These are phyloP conservation scores for Lacanobia oleracea DNA, from an alignment of 2,888 invertebrate species.

Conservation along the genomic window DNA sequence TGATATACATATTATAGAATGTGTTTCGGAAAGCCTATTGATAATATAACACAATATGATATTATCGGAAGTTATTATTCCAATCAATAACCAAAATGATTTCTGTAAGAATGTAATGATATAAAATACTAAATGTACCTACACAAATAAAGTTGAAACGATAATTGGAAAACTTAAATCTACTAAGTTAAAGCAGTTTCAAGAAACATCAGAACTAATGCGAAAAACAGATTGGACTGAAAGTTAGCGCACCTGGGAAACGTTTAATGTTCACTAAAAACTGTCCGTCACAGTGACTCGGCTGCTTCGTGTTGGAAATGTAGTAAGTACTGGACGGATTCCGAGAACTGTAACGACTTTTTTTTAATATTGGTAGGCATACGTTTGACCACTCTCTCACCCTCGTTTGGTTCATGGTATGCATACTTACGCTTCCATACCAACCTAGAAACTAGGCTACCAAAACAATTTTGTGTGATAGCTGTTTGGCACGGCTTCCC, in stretches of 20 bases:
- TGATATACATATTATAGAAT: too few relatives aligned
- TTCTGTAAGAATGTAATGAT: too few relatives aligned
- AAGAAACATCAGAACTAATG: conserved; percentile 47
- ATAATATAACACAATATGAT: too few relatives aligned
- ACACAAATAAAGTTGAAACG: conserved; percentile 2
- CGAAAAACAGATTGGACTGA: conserved; percentile 30
- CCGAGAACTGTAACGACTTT: background rate
- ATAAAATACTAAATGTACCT: background rate
- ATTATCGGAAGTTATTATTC: too few relatives aligned
- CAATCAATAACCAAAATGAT: too few relatives aligned
- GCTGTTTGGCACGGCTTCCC: background rate
- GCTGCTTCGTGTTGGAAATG: conserved; percentile 37
- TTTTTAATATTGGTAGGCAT: too few relatives aligned
- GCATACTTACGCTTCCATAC: background rate
- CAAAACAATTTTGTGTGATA: background rate
- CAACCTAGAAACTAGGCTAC: too few relatives aligned
- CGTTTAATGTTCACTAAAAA: conserved; percentile 46
- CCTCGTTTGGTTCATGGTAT: background rate
- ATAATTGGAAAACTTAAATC: conserved; percentile 44
- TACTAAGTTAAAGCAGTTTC: conserved; percentile 29
- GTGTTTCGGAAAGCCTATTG: too few relatives aligned
- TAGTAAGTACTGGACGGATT: background rate
- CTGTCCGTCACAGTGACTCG: conserved; percentile 33
- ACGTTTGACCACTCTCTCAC: too few relatives aligned
- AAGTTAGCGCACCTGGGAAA: conserved; percentile 41